phyloP scores from a whole-genome alignment of 2,888 invertebrate species.

The Charanyca ferruginea region DNA sequence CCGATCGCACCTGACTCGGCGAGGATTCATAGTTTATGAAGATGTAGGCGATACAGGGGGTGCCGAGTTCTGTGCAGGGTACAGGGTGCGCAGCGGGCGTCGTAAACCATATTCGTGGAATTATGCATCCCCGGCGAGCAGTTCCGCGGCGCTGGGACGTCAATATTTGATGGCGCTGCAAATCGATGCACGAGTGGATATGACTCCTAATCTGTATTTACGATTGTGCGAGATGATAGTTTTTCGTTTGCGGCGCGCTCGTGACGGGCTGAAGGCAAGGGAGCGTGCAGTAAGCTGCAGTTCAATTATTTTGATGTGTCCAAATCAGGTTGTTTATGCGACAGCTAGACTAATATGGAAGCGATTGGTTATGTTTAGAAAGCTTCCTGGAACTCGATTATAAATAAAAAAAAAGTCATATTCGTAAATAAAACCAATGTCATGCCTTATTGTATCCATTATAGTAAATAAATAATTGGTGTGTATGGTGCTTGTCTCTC shows the following conservation, averaged over 20 bases:
- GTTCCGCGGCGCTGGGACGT: slow-evolving; percentile 71
- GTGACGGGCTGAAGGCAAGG: slow-evolving; percentile 36
- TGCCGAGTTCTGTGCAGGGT: slow-evolving; percentile 48
- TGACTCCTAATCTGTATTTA: slow-evolving; percentile 79
- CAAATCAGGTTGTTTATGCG: slow-evolving; percentile 56
- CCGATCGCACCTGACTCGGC: slow-evolving; percentile 87
- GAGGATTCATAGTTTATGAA: slow-evolving; percentile 88
- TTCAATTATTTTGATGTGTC: slow-evolving; percentile 53
- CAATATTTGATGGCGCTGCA: slow-evolving; percentile 87
- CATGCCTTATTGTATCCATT: slow-evolving; percentile 29
- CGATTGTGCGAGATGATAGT: slow-evolving; percentile 67
- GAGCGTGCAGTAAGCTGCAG: slow-evolving; percentile 42
- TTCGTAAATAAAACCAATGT: neutral
- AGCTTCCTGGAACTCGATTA: slow-evolving; percentile 28
- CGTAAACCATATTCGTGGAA: slow-evolving; percentile 79
- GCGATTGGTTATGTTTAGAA: slow-evolving; percentile 35
- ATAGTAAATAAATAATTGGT: slow-evolving; percentile 10
- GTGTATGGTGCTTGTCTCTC: neutral
- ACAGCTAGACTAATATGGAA: slow-evolving; percentile 38
- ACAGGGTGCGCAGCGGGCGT: slow-evolving; percentile 62
- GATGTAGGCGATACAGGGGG: slow-evolving; percentile 64
- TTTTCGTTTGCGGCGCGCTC: slow-evolving; percentile 50
- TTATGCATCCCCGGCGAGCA: slow-evolving; percentile 82
- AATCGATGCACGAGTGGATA: slow-evolving; percentile 79
- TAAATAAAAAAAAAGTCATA: slow-evolving; percentile 11